Evolutionary conservation across 2,888 invertebrate genomes (phyloP).

Genomic region (Spisula subtruncata): DNA sequence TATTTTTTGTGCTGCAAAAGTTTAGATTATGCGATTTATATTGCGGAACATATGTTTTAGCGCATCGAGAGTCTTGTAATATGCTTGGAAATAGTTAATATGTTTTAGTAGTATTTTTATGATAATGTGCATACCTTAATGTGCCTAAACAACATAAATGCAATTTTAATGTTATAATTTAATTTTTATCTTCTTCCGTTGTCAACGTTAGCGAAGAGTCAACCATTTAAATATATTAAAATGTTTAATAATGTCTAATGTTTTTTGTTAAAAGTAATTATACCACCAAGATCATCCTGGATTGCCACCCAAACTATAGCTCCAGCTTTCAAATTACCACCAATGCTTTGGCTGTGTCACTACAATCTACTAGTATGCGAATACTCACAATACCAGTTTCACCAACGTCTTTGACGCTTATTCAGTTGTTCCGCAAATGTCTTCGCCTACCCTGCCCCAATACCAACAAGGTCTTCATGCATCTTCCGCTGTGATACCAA

Average conservation of each 20-base stretch:
- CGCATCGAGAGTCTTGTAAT: neutral
- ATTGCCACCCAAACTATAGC: no score
- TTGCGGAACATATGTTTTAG: slow-evolving; percentile 8
- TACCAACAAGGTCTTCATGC: no score
- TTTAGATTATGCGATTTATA: slow-evolving; percentile 24
- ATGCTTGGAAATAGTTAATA: neutral
- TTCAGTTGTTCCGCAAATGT: no score
- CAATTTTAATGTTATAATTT: neutral
- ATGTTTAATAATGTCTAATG: neutral
- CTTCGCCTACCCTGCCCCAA: no score
- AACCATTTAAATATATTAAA: neutral
- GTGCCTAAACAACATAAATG: neutral
- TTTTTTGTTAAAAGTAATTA: neutral
- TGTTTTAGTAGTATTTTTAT: neutral
- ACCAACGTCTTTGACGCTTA: no score
- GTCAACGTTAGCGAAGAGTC: neutral
- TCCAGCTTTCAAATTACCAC: no score
- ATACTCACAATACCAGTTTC: no score
- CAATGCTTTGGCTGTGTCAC: no score
- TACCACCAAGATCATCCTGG: no score
- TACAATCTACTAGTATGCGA: no score
- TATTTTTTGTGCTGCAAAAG: slow-evolving; percentile 6
- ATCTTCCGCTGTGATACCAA: no score
- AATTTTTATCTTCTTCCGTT: neutral
- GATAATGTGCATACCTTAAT: neutral